Evolutionary conservation across 1,140 invertebrate genomes (phyloP).

Genomic region (Glomeris maerens): DNA sequence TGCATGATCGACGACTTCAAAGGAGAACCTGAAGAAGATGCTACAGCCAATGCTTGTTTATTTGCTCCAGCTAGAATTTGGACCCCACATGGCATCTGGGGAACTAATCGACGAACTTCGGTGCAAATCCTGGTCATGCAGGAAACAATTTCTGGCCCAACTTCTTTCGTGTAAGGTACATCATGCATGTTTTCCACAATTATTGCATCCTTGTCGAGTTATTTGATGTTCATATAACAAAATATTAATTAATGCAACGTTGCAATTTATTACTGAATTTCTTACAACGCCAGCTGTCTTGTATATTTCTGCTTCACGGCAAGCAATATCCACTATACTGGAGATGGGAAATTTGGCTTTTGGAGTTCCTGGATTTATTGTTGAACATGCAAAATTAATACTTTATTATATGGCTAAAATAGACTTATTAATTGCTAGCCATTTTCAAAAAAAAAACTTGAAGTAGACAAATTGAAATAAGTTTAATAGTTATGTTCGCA

Average conservation of each 20-base stretch:
- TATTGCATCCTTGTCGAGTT: conserved; percentile 47
- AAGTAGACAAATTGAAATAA: too few species aligned
- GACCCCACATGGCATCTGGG: conserved; percentile 41
- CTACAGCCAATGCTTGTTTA: conserved; percentile 57
- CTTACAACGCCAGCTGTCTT: conserved; percentile 40
- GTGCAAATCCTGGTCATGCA: conserved; percentile 47
- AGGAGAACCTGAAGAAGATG: conserved; percentile 43
- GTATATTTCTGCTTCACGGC: conserved; percentile 45
- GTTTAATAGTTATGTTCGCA: too few species aligned
- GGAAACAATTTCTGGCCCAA: conserved; percentile 53
- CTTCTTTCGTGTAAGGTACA: conserved; percentile 50
- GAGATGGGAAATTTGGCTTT: too few species aligned
- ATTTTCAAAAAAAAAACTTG: too few species aligned
- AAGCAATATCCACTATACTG: conserved; percentile 41
- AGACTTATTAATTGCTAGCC: too few species aligned
- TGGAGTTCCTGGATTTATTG: too few species aligned
- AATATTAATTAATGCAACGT: not conserved
- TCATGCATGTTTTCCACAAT: conserved; percentile 80
- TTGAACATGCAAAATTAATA: too few species aligned
- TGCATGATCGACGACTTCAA: conserved; percentile 6
- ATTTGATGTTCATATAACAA: conserved; percentile 11
- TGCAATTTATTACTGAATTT: conserved; percentile 4
- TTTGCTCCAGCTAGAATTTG: conserved; percentile 64
- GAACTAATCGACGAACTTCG: conserved; percentile 38
- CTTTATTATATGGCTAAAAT: too few species aligned